These are phyloP conservation scores for Perccottus glenii DNA, from an alignment of 2,113 vertebrate genomes.

Conservation along the genomic window DNA sequence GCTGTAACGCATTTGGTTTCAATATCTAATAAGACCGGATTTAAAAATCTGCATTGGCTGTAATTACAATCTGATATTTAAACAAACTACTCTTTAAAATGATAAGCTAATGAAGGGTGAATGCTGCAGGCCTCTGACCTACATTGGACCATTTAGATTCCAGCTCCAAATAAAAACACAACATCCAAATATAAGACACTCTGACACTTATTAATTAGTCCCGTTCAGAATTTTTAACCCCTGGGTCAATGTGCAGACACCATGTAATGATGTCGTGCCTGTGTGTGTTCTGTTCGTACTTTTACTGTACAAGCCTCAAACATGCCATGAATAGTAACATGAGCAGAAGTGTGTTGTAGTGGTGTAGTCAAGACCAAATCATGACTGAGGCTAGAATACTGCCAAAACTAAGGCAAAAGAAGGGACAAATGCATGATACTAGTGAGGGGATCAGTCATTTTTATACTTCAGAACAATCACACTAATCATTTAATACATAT, in stretches of 20 bases:
- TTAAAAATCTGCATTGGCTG: conserved; percentile 62
- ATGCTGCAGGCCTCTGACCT: conserved; percentile 69
- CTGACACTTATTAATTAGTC: conserved; percentile 80
- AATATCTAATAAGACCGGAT: conserved; percentile 63
- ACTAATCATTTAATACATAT: too few species aligned
- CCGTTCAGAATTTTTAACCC: conserved; percentile 76
- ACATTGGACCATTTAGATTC: conserved; percentile 63
- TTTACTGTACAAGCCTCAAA: conserved; percentile 48
- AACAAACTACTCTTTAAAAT: conserved; percentile 59
- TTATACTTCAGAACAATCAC: too few species aligned
- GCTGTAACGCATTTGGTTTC: conserved; percentile 51
- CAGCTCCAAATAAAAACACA: conserved; percentile 58
- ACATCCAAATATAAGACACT: conserved; percentile 61
- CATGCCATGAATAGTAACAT: conserved; percentile 33
- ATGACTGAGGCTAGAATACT: background rate
- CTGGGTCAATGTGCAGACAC: conserved; percentile 74
- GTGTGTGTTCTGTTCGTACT: conserved; percentile 48
- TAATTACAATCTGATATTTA: conserved; percentile 68
- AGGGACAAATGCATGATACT: background rate
- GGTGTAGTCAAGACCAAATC: background rate
- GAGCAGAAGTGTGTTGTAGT: conserved; percentile 33
- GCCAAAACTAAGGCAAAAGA: background rate
- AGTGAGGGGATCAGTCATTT: too few species aligned
- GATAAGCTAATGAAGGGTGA: conserved; percentile 65
- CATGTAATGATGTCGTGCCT: conserved; percentile 70